Evolutionary conservation across 1,140 invertebrate genomes (phyloP).

Genomic region (Atta texana): DNA sequence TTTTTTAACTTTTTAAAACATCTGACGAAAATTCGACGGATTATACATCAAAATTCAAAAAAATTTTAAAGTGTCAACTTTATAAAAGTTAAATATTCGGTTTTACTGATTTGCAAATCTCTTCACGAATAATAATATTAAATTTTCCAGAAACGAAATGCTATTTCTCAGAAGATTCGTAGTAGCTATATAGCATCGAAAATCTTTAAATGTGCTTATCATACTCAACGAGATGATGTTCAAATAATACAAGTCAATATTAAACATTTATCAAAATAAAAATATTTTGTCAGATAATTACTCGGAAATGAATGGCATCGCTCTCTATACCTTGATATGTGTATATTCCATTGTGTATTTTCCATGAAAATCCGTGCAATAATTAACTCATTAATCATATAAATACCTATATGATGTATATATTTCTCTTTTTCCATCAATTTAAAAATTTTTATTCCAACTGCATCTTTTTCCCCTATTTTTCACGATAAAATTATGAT

Average conservation of each 20-base stretch:
- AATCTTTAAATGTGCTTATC: neutral
- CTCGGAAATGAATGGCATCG: neutral
- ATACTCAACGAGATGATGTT: neutral
- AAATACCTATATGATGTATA: neutral
- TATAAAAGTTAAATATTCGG: neutral
- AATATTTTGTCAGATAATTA: neutral
- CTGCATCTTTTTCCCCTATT: neutral
- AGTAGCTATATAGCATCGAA: neutral
- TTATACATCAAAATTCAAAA: neutral
- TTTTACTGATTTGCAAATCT: neutral
- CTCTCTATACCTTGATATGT: neutral
- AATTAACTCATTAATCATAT: neutral
- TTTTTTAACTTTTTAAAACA: neutral
- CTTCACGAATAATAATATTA: neutral
- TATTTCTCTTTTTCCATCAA: neutral
- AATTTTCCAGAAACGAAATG: neutral
- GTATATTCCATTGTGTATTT: neutral
- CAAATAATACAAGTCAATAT: conserved; percentile 1
- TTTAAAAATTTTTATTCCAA: neutral
- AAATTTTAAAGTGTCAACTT: neutral
- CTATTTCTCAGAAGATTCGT: neutral
- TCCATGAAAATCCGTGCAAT: neutral
- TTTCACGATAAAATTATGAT: conserved; percentile 4
- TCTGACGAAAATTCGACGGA: neutral
- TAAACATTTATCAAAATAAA: conserved; percentile 5